Conservation (phyloP, 1,140 invertebrate species). For the Bombus ignitus region DNA sequence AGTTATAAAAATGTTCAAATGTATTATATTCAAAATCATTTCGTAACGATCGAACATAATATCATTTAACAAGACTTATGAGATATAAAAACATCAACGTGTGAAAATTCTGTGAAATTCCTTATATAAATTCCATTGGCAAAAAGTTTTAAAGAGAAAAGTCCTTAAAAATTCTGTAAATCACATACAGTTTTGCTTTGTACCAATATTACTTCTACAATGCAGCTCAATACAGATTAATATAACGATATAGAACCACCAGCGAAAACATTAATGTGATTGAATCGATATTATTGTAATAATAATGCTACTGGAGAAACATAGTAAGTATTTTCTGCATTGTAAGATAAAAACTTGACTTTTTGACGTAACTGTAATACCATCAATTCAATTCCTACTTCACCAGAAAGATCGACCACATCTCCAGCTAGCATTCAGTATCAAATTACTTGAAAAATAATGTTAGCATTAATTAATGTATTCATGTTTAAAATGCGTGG, state of each 20-base stretch:
- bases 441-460: constrained; percentile 21
- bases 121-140: constrained; percentile 53
- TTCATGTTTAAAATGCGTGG: constrained; percentile 64
- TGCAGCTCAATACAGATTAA: constrained; percentile 12
- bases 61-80: constrained; percentile 33
- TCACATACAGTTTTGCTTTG: constrained; percentile 37
- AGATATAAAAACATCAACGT: constrained; percentile 35
- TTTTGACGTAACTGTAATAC: constrained; percentile 34
- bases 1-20: neutral
- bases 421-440: constrained; percentile 42
- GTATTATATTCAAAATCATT: constrained; percentile 10
- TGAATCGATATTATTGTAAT: neutral
- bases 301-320: constrained; percentile 28
- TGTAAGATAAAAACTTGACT: constrained; percentile 19
- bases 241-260: constrained; percentile 9
- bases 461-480: constrained; percentile 28
- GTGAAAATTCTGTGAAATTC: constrained; percentile 39
- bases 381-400: constrained; percentile 60
- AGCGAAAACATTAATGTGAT: constrained; percentile 20
- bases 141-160: constrained; percentile 29
- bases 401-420: constrained; percentile 52
- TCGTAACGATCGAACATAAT: constrained; percentile 8
- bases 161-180: constrained; percentile 40
- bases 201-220: constrained; percentile 22
- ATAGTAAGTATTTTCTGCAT: constrained; percentile 19